Evolutionary conservation across 2,113 vertebrate genomes (phyloP).

Genomic region (sheep (Ovis aries)): ARS-UI_Ramb_v3.0 NC_056054.1:122899501-122900000

Average conservation of each 20-base stretch:
- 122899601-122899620: background rate
- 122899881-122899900: background rate
- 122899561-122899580: background rate
- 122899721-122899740: background rate
- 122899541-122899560: background rate
- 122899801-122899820: background rate
- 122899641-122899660: background rate
- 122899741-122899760: background rate
- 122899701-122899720: background rate
- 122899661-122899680: background rate
- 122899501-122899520: background rate
- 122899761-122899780: background rate
- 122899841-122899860: background rate
- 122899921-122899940: background rate
- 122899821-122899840: background rate
- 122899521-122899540: background rate
- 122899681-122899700: background rate
- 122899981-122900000: background rate
- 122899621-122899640: background rate
- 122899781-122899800: background rate
- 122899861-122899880: background rate
- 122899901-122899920: background rate
- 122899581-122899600: background rate
- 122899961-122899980: background rate
- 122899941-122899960: background rate